Evolutionary conservation across 2,797 vertebrate genomes (phyloP).

Genomic region (Ataeniobius toweri): DNA sequence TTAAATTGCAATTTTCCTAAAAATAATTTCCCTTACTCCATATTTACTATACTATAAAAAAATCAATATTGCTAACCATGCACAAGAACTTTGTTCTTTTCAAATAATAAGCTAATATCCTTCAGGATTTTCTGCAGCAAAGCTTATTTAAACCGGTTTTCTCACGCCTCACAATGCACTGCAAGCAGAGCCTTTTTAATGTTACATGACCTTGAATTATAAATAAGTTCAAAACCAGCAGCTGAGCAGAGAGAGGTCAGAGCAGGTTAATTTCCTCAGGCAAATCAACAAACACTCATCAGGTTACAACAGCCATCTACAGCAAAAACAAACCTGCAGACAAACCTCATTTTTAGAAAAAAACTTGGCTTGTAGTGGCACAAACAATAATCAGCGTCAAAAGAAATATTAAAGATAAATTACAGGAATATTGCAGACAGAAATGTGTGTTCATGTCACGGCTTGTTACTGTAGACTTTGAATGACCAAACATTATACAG

Average conservation of each 20-base stretch:
- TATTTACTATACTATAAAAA: not conserved
- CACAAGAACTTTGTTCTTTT: not conserved
- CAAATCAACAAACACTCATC: constrained; percentile 3
- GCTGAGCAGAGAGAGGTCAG: constrained; percentile 13
- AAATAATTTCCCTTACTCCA: too few species aligned
- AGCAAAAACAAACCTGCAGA: not conserved
- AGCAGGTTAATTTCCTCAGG: constrained; percentile 17
- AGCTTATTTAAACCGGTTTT: not conserved
- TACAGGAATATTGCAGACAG: not conserved
- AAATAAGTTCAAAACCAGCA: constrained; percentile 18
- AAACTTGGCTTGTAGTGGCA: not conserved
- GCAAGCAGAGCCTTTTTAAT: constrained; percentile 2
- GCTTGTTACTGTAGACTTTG: not conserved
- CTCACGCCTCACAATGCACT: not conserved
- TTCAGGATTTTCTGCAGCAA: not conserved
- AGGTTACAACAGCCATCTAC: not conserved
- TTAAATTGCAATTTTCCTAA: too few species aligned
- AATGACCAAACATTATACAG: not conserved
- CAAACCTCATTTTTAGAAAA: not conserved
- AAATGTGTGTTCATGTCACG: not conserved
- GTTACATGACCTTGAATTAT: constrained; percentile 22
- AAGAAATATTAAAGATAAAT: not conserved
- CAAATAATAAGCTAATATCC: not conserved
- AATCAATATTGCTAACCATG: not conserved
- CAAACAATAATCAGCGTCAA: too few species aligned